Evolutionary conservation across 1,140 invertebrate genomes (phyloP), one percentile per base, ranked within the genome.

Genomic region (Pseudomyrmex sp.): DNA sequence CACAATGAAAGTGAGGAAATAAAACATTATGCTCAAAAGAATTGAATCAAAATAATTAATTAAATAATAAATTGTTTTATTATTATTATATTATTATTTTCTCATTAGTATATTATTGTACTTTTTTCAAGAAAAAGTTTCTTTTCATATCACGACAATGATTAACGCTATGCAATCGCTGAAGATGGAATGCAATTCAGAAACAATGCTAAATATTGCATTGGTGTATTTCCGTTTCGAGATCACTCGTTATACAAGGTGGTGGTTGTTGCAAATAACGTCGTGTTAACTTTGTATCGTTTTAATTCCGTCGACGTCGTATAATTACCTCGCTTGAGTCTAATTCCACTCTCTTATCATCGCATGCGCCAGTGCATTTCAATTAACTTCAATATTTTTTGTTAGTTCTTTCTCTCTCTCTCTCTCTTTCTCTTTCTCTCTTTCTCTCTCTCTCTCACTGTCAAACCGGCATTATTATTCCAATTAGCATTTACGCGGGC

Each of bases 361-460:
- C 35, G 35, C 35, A 8, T 44, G 44, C 15, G 15, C 26, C 12
- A 12, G 23, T 23, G 70, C 59, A 72, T 80, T 80, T 80, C 76
- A 80, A 80, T 80, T 70, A 80, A 80, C 76, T 80, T 80, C 13
- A 20, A 44, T 70, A 59, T 80, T 80, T 35, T 35, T 72, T 66
- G 66, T 72, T 79, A 59, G n/a, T 7, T 80, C 20, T 70, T 5
- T 35, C 15, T 80, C 20, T 59, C 35, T 35, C 35, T 35, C 35
- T 35, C 35, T 35, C 35, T 35, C 35, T 35, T 4, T 35, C 10
- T 80, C 20, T 70, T 5, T 35, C 15, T 80, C 20, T 59, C 35
- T 35, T 5, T 35, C 35, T 35, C 35, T 35, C 35, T 35, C 35
- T 35, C 35, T 35, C 10, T 80, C 20, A 70, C 66, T 59, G 76